Evolutionary conservation across 2,888 invertebrate species (phyloP), one percentile per base, ranked within the genome.

Genomic region (Sceliomorpha sp.): DNA sequence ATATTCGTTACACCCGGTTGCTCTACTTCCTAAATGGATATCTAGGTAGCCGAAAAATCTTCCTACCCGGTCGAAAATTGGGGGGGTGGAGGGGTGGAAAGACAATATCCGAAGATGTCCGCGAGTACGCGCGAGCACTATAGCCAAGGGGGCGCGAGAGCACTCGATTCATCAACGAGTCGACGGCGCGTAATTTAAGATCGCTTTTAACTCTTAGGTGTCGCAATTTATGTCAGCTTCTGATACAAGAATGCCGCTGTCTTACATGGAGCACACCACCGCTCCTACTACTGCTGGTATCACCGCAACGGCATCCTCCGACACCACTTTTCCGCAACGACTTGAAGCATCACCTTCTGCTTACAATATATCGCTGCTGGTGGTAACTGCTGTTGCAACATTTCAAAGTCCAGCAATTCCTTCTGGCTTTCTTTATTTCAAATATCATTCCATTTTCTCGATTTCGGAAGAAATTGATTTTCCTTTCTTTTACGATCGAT

Each of bases 201-300:
- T 87, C 88, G 87, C 88, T 88, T 88, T 88, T 88, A 88, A 88
- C 87, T 87, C 88, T 82, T 84, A 85, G 87, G 84, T 87, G 87
- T 88, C 84, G 85, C 88, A 87, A 88, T 88, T 88, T 88, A 88
- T 88, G 88, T 87, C 86, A 84, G 87, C 85, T 86, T 84, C 87
- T 88, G 88, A 86, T 83, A 87, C 87, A 88, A 88, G 87, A 87
- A 88, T 86, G 84, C 86, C 83, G 82, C 83, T 75, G 74, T 77
- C 76, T 74, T 78, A 77, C 70, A 71, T 59, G 68, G 56, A 70
- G 69, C 50, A 70, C 75, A 74, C 78, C 76, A 76, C 72, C n/a
- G n/a, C n/a, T n/a, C 74, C 70, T 63, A 71, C 79, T 70, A 66
- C 78, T 69, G 75, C 66, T 73, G 66, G 55, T 63, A 66, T 60